Evolutionary conservation across 2,888 invertebrate genomes (phyloP).

Genomic region (Eudemis profundana): DNA sequence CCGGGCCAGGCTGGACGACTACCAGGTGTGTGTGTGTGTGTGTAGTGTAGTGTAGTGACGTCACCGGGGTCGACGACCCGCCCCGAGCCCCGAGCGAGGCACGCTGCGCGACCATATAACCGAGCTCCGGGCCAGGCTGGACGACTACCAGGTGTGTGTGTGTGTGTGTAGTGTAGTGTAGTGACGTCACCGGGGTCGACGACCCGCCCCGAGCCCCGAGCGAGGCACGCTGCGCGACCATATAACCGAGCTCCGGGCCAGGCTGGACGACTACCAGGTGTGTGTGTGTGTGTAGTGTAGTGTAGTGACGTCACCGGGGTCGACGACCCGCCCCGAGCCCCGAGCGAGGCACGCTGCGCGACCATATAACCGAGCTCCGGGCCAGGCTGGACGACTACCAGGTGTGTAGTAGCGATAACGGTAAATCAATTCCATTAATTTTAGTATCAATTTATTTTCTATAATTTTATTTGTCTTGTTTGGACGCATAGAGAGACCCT

Average conservation of each 20-base stretch:
- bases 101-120: slow-evolving; percentile 1
- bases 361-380: slow-evolving; percentile 56
- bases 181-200: not conserved
- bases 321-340: slow-evolving; percentile 46
- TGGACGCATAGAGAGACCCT: too few relatives aligned
- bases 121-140: slow-evolving; percentile 2
- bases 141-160: slow-evolving; percentile 26
- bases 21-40: slow-evolving; percentile 59
- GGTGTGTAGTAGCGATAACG: not conserved
- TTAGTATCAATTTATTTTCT: too few relatives aligned
- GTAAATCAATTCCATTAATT: too few relatives aligned
- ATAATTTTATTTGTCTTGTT: too few relatives aligned
- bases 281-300: not conserved
- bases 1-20: slow-evolving; percentile 58
- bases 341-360: slow-evolving; percentile 56
- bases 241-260: not conserved
- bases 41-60: not conserved
- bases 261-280: slow-evolving; percentile 10
- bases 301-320: not conserved
- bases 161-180: not conserved
- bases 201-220: slow-evolving; percentile 54
- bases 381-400: slow-evolving; percentile 47
- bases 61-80: too few relatives aligned
- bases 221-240: slow-evolving; percentile 32
- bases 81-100: not conserved